Conservation (phyloP, 2,888 invertebrate genomes). For the Drosophila merina region DNA sequence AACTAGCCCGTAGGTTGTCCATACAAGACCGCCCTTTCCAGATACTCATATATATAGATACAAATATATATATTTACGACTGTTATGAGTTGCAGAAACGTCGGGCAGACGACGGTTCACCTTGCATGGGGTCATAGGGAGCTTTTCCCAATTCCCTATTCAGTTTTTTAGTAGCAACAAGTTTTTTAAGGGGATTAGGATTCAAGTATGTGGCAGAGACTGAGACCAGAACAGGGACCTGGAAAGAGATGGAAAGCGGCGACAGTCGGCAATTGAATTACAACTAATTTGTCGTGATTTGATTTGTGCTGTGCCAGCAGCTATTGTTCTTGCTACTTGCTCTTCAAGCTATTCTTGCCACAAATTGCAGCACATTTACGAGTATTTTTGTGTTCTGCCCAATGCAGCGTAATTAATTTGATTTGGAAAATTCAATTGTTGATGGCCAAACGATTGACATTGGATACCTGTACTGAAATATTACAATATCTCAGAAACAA, state of each 20-base stretch:
- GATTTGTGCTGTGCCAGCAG: constrained; percentile 44
- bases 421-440: constrained; percentile 31
- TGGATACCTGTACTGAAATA: background rate
- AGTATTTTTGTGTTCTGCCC: constrained; percentile 16
- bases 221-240: constrained; percentile 5
- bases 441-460: constrained; percentile 3
- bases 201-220: constrained; percentile 17
- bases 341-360: constrained; percentile 25
- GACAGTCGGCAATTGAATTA: constrained; percentile 68
- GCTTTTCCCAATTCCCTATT: background rate
- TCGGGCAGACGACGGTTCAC: constrained; percentile 13
- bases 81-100: constrained; percentile 25
- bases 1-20: constrained; percentile 24
- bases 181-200: constrained; percentile 70
- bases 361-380: constrained; percentile 36
- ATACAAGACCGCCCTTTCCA: background rate
- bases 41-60: background rate
- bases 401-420: constrained; percentile 56
- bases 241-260: constrained; percentile 1
- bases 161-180: constrained; percentile 58
- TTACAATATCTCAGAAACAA: background rate
- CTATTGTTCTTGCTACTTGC: constrained; percentile 13
- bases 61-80: background rate
- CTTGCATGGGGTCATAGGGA: constrained; percentile 34
- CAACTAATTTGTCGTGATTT: constrained; percentile 73